These are phyloP conservation scores for Volucella zonaria DNA, from an alignment of 2,888 invertebrate species.

Conservation along the genomic window DNA sequence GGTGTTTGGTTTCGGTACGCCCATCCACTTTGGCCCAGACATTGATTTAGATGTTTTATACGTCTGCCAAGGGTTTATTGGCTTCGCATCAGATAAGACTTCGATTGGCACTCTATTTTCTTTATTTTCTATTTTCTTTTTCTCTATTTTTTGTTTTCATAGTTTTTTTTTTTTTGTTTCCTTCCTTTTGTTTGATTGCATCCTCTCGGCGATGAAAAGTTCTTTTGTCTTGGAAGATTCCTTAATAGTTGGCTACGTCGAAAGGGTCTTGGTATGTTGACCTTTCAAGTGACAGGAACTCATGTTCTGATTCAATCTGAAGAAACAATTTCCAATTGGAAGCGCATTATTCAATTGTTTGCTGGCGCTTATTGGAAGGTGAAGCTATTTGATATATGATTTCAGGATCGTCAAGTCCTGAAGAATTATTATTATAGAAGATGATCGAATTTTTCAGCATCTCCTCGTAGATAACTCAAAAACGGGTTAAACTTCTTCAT, in stretches of 20 bases:
- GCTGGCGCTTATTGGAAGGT: too few species aligned
- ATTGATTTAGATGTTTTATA: slow-evolving; percentile 73
- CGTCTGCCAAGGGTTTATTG: slow-evolving; percentile 73
- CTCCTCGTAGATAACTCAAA: too few species aligned
- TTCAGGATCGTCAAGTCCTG: too few species aligned
- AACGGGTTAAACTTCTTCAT: too few species aligned
- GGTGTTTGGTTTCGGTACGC: slow-evolving; percentile 33
- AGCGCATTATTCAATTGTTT: background rate
- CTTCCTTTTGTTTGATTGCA: slow-evolving; percentile 59
- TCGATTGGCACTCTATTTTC: slow-evolving; percentile 73
- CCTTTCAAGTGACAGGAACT: slow-evolving; percentile 47
- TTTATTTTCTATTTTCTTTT: slow-evolving; percentile 40
- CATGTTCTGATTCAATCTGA: slow-evolving; percentile 40
- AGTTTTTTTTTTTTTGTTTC: slow-evolving; percentile 13
- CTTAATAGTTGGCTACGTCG: slow-evolving; percentile 27
- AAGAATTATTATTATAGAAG: too few species aligned
- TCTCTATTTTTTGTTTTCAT: slow-evolving; percentile 5
- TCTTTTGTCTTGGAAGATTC: slow-evolving; percentile 42
- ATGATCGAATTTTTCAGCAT: too few species aligned
- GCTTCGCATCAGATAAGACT: slow-evolving; percentile 73
- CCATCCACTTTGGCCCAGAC: slow-evolving; percentile 58
- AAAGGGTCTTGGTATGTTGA: slow-evolving; percentile 59
- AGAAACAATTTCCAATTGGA: background rate
- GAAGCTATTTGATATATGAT: too few species aligned
- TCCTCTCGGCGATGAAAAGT: slow-evolving; percentile 27